Conservation (phyloP, 2,888 invertebrate species). For the Reticulitermes lucifugus region DNA sequence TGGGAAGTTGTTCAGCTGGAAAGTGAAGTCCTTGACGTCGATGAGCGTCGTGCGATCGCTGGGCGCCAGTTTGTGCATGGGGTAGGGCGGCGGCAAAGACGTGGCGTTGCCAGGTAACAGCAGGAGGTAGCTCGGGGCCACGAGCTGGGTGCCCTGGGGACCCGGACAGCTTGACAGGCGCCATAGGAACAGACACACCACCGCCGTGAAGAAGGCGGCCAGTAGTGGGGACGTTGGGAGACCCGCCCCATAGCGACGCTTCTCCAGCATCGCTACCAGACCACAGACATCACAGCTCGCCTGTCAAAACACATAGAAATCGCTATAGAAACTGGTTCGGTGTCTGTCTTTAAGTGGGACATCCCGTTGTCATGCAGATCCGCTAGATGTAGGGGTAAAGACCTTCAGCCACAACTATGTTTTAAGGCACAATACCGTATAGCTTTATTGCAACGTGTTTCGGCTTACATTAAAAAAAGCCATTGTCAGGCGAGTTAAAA, state of each 20-base stretch:
- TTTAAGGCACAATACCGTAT: no score
- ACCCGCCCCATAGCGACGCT: conserved; percentile 46
- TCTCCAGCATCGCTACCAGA: conserved; percentile 49
- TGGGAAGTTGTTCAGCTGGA: conserved; percentile 70
- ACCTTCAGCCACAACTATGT: no score
- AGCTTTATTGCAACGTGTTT: no score
- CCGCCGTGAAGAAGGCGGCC: conserved; percentile 44
- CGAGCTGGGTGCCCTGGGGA: not conserved
- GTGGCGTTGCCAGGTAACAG: conserved; percentile 50
- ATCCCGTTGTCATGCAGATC: no score
- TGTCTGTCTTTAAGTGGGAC: no score
- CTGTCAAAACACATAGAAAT: not conserved
- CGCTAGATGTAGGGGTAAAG: no score
- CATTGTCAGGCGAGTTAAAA: no score
- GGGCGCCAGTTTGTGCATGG: conserved; percentile 54
- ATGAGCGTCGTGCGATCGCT: conserved; percentile 65
- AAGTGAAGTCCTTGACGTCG: conserved; percentile 72
- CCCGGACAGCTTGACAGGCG: conserved; percentile 44
- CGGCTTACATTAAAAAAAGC: no score
- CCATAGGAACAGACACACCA: conserved; percentile 50
- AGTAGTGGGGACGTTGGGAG: conserved; percentile 47
- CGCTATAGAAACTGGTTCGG: no score
- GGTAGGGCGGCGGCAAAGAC: conserved; percentile 49
- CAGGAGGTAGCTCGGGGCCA: conserved; percentile 50
- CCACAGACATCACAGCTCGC: not conserved